Percentiles rank a stretch among this genome's conserved stretches.
These are phyloP conservation scores for Fregata magnificens DNA, from an alignment of 2,113 vertebrate species.

Conservation along the genomic window DNA sequence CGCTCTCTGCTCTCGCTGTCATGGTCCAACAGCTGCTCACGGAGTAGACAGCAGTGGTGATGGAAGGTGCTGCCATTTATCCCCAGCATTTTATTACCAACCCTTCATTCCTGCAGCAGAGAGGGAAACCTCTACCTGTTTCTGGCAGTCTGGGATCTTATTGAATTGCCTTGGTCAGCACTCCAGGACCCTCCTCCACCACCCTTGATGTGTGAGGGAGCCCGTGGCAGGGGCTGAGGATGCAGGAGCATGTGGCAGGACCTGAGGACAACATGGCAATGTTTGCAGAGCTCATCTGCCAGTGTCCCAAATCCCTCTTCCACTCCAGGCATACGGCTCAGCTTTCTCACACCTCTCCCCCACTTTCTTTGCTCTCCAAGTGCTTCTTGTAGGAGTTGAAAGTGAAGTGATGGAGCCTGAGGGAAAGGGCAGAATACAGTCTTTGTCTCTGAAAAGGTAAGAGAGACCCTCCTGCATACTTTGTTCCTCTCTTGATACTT, in stretches of 20 bases:
- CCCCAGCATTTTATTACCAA: background rate
- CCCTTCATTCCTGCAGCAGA: background rate
- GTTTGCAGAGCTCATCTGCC: background rate
- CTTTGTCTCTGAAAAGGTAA: background rate
- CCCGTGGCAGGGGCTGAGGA: background rate
- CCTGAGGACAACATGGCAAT: background rate
- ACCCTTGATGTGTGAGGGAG: background rate
- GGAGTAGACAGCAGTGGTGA: background rate
- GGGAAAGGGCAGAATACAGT: background rate
- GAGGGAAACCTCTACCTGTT: background rate
- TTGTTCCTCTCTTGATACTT: background rate
- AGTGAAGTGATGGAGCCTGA: background rate
- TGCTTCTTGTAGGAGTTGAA: background rate
- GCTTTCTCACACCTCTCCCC: slow-evolving; percentile 36
- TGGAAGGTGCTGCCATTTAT: background rate
- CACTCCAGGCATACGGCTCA: background rate
- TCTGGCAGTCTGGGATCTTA: background rate
- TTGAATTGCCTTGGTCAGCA: background rate
- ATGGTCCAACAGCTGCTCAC: background rate
- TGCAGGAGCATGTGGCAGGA: background rate
- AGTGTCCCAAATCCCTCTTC: background rate
- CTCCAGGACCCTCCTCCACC: background rate
- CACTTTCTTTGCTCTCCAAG: background rate
- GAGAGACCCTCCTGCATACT: background rate
- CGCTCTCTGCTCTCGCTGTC: background rate